Percentiles rank a stretch among this genome's conserved stretches.
phyloP scores from a whole-genome alignment of 2,888 invertebrate genomes.

The Trachelus troglodyta region DNA sequence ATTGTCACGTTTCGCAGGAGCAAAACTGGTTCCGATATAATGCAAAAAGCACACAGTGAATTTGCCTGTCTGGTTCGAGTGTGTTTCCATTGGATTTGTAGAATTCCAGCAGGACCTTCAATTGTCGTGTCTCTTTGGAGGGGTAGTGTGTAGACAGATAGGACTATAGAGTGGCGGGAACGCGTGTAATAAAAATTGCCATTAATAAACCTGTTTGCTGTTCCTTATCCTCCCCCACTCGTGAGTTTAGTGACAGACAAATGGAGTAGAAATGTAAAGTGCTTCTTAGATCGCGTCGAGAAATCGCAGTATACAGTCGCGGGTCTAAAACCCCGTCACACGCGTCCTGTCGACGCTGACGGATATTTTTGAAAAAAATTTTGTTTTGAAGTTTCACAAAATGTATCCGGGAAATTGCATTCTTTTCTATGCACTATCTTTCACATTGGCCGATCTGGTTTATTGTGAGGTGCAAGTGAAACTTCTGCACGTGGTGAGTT shows the following conservation, averaged over 20 bases:
- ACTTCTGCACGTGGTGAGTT: conserved; percentile 49
- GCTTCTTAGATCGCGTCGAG: conserved; percentile 43
- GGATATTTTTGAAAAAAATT: neutral
- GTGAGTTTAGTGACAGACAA: conserved; percentile 35
- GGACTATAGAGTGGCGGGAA: neutral
- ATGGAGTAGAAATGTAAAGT: conserved; percentile 41
- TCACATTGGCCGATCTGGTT: conserved; percentile 9
- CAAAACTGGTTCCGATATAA: neutral
- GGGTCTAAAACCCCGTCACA: neutral
- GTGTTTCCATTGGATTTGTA: neutral
- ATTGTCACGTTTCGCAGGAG: neutral
- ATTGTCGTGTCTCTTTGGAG: neutral
- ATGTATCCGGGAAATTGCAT: conserved; percentile 15
- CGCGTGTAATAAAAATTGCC: conserved; percentile 37
- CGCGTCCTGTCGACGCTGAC: neutral
- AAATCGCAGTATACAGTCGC: conserved; percentile 44
- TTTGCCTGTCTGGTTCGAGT: neutral
- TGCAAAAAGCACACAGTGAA: neutral
- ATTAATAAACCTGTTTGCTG: conserved; percentile 41
- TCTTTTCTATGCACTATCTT: conserved; percentile 15
- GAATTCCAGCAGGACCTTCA: neutral
- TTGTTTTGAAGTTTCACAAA: conserved; percentile 14
- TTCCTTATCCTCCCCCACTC: conserved; percentile 50
- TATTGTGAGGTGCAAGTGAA: conserved; percentile 42
- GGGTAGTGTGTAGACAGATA: neutral